Evolutionary conservation across 30 jellyfish, hydroid and myxozoan genomes (phyloP), one percentile per base, ranked within the genome.

Genomic region (Morbakka virulenta): DNA sequence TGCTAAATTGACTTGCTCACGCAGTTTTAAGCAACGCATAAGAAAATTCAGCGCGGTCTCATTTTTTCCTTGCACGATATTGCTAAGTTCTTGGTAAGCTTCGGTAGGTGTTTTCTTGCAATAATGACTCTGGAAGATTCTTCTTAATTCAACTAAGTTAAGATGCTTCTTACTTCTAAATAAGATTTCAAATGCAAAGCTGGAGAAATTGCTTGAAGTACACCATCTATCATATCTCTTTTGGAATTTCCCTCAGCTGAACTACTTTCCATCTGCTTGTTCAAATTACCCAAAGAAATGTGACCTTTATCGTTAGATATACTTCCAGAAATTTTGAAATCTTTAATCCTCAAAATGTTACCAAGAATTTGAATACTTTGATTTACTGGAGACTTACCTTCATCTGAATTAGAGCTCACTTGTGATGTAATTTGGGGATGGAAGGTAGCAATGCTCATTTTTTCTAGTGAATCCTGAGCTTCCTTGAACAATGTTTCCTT

Each of bases 231-330:
- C 35, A 78, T 50, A 50, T 78, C 82, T 23, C 82, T 63, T 28
- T 63, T 73, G 3, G 74, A 64, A 14, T 50, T 62, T 35, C 89
- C 64, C 79, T 64, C 48, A 9, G 79, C 82, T 1, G 50, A n/a
- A 41, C 82, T 67, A 78, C 83, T 78, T 32, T 76, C 81, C 23
- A 76, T 76, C 31, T 76, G 87, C 50, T 76, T 76, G 67, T 76
- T 52, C 32, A 73, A 73, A 32, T 26, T 73, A 52, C 80, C 52
- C 63, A 49, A 52, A 20, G 85, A 50, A 23, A 48, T 73, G 50
- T 73, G 85, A 34, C 80, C 85, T 73, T 50, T 72, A 53, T 73
- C 80, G 29, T 50, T 73, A 14, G 85, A 73, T 20, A 73, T 73
- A 51, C 35, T 50, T 52, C 79, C 79, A 48, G 25, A 9, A 29